Percentiles rank a stretch among this genome's conserved stretches.
Conservation (phyloP, 2,797 vertebrate species). For the Lithobates sylvaticus region DNA sequence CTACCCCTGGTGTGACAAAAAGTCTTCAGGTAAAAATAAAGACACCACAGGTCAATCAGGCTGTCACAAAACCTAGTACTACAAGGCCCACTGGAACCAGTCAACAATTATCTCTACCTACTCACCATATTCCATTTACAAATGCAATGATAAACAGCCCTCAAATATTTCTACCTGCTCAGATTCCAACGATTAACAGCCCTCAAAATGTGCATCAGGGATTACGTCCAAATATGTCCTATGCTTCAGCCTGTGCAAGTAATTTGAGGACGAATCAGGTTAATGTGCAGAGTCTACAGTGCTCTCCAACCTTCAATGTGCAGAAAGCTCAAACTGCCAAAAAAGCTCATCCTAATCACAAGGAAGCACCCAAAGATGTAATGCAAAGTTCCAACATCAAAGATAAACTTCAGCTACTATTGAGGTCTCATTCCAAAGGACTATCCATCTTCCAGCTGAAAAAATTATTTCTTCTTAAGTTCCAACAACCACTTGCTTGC, state of each 20-base stretch:
- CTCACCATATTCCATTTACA: background rate
- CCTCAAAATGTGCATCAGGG: background rate
- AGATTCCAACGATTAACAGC: too few species aligned
- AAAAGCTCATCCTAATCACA: background rate
- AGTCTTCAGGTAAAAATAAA: background rate
- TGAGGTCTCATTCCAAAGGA: conserved; percentile 18
- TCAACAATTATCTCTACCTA: background rate
- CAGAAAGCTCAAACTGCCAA: background rate
- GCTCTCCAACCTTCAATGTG: background rate
- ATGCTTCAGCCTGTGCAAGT: conserved; percentile 19
- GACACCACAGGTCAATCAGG: background rate
- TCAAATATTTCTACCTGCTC: background rate
- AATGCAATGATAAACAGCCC: too few species aligned
- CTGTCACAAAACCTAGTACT: background rate
- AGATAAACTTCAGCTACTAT: conserved; percentile 15
- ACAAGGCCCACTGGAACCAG: background rate
- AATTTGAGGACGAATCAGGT: background rate
- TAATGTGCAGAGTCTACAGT: background rate
- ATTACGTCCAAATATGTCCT: background rate
- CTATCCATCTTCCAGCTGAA: conserved; percentile 47
- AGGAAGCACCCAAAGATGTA: background rate
- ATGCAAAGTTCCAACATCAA: background rate
- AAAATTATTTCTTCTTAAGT: conserved; percentile 25
- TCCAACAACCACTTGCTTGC: background rate
- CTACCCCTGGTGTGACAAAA: background rate